Evolutionary conservation across 1,140 invertebrate species (phyloP).

Genomic region (Atta cephalotes): DNA sequence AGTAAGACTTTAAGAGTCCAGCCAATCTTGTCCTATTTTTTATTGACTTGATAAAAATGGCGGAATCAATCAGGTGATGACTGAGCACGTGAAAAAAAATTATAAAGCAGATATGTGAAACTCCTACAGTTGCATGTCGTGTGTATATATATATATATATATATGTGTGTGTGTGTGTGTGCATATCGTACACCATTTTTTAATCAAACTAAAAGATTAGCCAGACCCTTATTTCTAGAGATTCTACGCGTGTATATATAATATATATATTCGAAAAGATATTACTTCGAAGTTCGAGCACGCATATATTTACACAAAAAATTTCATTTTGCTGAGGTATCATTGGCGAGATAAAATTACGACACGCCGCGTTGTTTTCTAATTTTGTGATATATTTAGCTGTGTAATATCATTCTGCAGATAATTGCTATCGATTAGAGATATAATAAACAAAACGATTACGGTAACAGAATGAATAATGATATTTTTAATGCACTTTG

Average conservation of each 20-base stretch:
- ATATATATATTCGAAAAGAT: conserved; percentile 26
- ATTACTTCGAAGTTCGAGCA: not conserved
- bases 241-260: not conserved
- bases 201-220: no score
- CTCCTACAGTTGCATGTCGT: no score
- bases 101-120: no score
- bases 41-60: no score
- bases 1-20: no score
- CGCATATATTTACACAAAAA: conserved; percentile 42
- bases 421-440: conserved; percentile 12
- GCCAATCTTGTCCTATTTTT: no score
- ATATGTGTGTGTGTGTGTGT: no score
- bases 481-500: conserved; percentile 4
- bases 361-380: conserved; percentile 13
- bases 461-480: not conserved
- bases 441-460: conserved; percentile 4
- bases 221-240: no score
- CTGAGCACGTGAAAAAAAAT: no score
- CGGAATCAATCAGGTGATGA: no score
- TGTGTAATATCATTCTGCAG: not conserved
- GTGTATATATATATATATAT: no score
- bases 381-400: conserved; percentile 22
- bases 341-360: conserved; percentile 54
- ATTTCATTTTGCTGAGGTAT: conserved; percentile 43
- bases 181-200: no score